Conservation (phyloP, 1,140 invertebrate species). For the Drosophila saltans region DNA sequence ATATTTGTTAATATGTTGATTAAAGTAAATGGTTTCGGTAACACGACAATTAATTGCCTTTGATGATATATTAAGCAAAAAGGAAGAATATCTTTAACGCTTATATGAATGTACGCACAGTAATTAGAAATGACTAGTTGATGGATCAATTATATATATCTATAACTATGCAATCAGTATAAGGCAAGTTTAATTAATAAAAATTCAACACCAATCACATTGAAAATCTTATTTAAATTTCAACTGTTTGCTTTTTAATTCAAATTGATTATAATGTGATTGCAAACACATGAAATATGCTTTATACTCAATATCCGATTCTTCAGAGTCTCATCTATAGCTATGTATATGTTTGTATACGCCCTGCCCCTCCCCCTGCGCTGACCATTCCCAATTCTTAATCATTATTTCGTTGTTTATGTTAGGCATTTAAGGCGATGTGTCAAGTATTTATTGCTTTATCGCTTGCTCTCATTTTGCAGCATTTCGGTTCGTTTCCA, state of each 20-base stretch:
- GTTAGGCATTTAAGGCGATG: slow-evolving; percentile 14
- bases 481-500: background rate
- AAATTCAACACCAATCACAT: no score
- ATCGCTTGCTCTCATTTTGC: slow-evolving; percentile 32
- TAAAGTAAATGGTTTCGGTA: no score
- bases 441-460: slow-evolving; percentile 73
- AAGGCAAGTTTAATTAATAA: no score
- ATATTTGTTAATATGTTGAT: no score
- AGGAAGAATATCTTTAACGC: no score
- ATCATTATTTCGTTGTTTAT: slow-evolving; percentile 53
- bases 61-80: no score
- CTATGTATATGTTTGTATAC: background rate
- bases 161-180: no score
- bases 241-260: background rate
- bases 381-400: slow-evolving; percentile 14
- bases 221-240: no score
- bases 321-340: background rate
- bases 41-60: no score
- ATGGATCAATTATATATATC: no score
- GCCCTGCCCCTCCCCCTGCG: background rate
- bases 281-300: slow-evolving; percentile 4
- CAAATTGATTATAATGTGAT: background rate
- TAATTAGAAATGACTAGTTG: no score
- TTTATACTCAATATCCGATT: background rate
- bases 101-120: no score